phyloP scores from a whole-genome alignment of 2,888 invertebrate genomes.

The Abscondita cerata region DNA sequence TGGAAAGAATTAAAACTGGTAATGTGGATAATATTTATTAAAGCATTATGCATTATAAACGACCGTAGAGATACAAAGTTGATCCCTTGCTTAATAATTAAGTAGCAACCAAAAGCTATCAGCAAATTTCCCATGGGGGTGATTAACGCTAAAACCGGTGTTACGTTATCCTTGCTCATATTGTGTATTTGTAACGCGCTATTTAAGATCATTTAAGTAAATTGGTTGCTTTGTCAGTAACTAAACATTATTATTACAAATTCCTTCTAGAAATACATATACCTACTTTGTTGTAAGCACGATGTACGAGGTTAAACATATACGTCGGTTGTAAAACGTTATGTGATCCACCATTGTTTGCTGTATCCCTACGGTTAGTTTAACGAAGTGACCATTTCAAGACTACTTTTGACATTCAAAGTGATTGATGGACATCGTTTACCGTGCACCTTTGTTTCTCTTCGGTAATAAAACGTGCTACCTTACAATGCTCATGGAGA shows the following conservation, averaged over 20 bases:
- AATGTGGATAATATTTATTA: slow-evolving; percentile 8
- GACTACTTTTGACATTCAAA: slow-evolving; percentile 25
- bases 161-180: slow-evolving; percentile 21
- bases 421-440: slow-evolving; percentile 33
- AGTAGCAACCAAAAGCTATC: slow-evolving; percentile 43
- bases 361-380: slow-evolving; percentile 21
- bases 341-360: slow-evolving; percentile 18
- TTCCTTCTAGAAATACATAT: not conserved
- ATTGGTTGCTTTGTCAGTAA: slow-evolving; percentile 14
- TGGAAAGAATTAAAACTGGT: too few relatives aligned
- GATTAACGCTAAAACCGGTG: slow-evolving; percentile 43
- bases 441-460: slow-evolving; percentile 28
- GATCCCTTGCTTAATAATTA: slow-evolving; percentile 43
- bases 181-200: slow-evolving; percentile 19
- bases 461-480: slow-evolving; percentile 19
- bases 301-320: slow-evolving; percentile 3
- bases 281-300: not conserved
- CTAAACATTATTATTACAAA: not conserved
- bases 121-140: slow-evolving; percentile 46
- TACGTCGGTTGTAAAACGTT: slow-evolving; percentile 15
- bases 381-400: slow-evolving; percentile 27
- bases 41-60: slow-evolving; percentile 8
- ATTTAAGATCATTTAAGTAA: slow-evolving; percentile 22
- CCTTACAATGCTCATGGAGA: slow-evolving; percentile 10
- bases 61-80: slow-evolving; percentile 45